Evolutionary conservation across 2,113 vertebrate species (phyloP).

Genomic region (Platanista minor): DNA sequence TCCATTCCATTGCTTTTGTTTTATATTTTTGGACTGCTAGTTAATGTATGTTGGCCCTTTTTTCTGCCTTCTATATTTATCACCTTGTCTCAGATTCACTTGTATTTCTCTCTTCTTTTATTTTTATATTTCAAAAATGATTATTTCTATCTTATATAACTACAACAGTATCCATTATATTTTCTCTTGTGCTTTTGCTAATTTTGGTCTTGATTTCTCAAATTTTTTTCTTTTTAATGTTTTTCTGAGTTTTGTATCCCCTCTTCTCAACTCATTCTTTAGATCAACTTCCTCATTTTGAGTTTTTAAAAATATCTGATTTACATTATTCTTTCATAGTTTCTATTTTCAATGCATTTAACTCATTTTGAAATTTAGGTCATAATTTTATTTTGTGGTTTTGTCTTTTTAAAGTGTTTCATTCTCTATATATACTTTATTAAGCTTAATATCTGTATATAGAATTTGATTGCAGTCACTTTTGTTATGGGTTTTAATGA

Average conservation of each 20-base stretch:
- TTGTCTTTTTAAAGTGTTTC: neutral
- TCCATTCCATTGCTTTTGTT: neutral
- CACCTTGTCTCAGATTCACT: neutral
- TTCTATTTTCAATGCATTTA: neutral
- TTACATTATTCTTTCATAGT: neutral
- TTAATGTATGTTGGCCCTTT: neutral
- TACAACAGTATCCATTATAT: neutral
- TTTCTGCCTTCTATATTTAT: neutral
- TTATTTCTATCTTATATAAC: neutral
- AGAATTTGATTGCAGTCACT: neutral
- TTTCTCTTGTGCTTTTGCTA: neutral
- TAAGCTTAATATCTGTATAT: neutral
- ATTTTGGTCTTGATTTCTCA: neutral
- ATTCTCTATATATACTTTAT: neutral
- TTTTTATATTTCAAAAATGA: neutral
- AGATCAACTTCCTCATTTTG: neutral
- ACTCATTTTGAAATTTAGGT: neutral
- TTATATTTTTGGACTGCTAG: neutral
- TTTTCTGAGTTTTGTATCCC: neutral
- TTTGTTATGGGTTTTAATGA: neutral
- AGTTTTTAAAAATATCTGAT: neutral
- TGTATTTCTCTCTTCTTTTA: neutral
- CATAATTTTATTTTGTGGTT: neutral
- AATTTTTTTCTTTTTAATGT: neutral
- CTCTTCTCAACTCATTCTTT: neutral